phyloP scores from a whole-genome alignment of 92 coral and sea anemone species.

The Hydrozoanthus gracilis region DNA sequence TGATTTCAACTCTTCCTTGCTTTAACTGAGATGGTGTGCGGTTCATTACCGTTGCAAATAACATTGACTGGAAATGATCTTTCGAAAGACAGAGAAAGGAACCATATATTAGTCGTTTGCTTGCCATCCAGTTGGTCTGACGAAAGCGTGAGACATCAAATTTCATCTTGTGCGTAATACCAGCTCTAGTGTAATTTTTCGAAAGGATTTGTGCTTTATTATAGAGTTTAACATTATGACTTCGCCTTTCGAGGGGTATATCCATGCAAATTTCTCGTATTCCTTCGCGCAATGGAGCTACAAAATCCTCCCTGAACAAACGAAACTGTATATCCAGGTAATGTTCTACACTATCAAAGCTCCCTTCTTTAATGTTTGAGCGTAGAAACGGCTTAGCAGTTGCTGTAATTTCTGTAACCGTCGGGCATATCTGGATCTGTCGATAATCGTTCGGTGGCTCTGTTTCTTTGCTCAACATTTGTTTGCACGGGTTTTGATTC shows the following conservation, averaged over 20 bases:
- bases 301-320: conserved; percentile 79
- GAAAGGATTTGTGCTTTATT: conserved; percentile 36
- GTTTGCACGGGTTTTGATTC: conserved; percentile 31
- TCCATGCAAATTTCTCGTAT: conserved; percentile 59
- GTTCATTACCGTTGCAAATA: conserved; percentile 41
- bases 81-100: conserved; percentile 46
- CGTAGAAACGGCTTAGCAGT: conserved; percentile 72
- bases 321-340: conserved; percentile 92
- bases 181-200: conserved; percentile 52
- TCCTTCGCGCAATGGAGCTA: conserved; percentile 83
- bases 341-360: conserved; percentile 66
- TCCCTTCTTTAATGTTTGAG: conserved; percentile 68
- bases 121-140: conserved; percentile 37
- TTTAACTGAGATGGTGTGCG: conserved; percentile 5
- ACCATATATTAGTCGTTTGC: conserved; percentile 31
- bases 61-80: conserved; percentile 41
- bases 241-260: conserved; percentile 54
- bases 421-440: conserved; percentile 75
- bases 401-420: conserved; percentile 64
- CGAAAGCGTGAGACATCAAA: conserved; percentile 52
- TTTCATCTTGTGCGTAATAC: conserved; percentile 45
- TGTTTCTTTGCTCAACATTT: neutral
- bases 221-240: conserved; percentile 61
- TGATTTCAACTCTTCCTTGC: conserved; percentile 26
- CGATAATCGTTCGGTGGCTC: conserved; percentile 79